phyloP scores from a whole-genome alignment of 2,888 invertebrate genomes.

The Sesia bembeciformis region DNA sequence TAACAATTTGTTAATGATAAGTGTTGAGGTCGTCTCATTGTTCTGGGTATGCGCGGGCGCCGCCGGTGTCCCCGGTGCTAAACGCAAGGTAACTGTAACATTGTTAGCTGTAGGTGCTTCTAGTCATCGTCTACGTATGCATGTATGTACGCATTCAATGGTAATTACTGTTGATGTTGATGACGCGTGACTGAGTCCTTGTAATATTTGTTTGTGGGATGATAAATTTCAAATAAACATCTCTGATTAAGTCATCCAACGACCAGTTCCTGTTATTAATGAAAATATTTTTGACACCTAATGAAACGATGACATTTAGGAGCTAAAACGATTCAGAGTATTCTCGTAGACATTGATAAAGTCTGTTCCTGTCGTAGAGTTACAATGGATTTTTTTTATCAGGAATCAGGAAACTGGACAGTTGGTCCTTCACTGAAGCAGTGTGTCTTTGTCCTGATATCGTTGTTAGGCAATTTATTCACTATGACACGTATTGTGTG shows the following conservation, averaged over 20 bases:
- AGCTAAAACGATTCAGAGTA: too few species aligned
- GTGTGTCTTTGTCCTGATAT: constrained; percentile 45
- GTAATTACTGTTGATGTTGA: constrained; percentile 39
- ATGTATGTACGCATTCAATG: constrained; percentile 28
- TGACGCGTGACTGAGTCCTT: constrained; percentile 41
- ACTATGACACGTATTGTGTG: constrained; percentile 48
- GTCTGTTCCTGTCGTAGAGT: constrained; percentile 24
- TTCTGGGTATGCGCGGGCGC: constrained; percentile 25
- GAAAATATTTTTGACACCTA: too few species aligned
- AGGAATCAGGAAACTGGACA: constrained; percentile 31
- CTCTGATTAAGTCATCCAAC: too few species aligned
- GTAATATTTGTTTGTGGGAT: constrained; percentile 22
- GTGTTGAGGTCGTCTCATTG: constrained; percentile 52
- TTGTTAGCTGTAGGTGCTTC: constrained; percentile 24
- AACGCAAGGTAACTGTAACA: constrained; percentile 56
- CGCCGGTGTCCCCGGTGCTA: constrained; percentile 35
- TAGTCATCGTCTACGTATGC: constrained; percentile 18
- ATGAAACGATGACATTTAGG: too few species aligned
- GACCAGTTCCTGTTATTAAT: too few species aligned
- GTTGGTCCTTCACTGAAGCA: constrained; percentile 17
- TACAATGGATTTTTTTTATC: constrained; percentile 39
- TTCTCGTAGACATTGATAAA: constrained; percentile 20
- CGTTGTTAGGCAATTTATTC: constrained; percentile 53
- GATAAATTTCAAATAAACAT: background rate
- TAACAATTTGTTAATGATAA: constrained; percentile 46